Evolutionary conservation across 2,113 vertebrate genomes (phyloP).

Genomic region (Burhinus oedicnemus): DNA sequence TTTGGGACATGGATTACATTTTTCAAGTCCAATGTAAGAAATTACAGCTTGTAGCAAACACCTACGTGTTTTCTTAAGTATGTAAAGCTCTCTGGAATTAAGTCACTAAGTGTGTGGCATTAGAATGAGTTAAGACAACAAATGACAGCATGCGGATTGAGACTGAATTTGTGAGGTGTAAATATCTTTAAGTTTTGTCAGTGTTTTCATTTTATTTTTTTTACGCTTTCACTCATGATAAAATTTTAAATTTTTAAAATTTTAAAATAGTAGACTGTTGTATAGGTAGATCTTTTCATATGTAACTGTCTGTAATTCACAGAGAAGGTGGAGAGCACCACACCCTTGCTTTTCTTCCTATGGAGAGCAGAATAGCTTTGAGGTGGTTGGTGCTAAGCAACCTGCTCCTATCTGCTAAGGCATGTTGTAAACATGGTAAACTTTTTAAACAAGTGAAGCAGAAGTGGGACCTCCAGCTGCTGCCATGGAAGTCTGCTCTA

Average conservation of each 20-base stretch:
- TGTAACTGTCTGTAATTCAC: not conserved
- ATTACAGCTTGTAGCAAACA: not conserved
- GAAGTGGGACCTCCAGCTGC: not conserved
- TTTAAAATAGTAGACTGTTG: not conserved
- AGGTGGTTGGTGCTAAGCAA: not conserved
- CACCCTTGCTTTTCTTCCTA: not conserved
- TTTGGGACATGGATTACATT: not conserved
- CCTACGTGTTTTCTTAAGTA: not conserved
- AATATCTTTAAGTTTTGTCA: not conserved
- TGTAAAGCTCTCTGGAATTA: not conserved
- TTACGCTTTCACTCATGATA: not conserved
- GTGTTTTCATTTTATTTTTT: not conserved
- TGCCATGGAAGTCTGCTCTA: not conserved
- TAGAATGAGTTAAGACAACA: not conserved
- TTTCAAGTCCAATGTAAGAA: conserved; percentile 18
- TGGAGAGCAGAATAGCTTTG: not conserved
- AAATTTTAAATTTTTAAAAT: too few relatives aligned
- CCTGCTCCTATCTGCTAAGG: not conserved
- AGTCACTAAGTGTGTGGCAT: not conserved
- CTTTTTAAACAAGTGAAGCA: not conserved
- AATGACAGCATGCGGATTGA: not conserved
- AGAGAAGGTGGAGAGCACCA: not conserved
- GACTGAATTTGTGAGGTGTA: not conserved
- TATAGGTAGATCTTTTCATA: not conserved
- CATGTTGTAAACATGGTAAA: not conserved